Evolutionary conservation across 2,113 vertebrate species (phyloP), one percentile per base, ranked within the genome.

Genomic region (Poeciliopsis retropinna): DNA sequence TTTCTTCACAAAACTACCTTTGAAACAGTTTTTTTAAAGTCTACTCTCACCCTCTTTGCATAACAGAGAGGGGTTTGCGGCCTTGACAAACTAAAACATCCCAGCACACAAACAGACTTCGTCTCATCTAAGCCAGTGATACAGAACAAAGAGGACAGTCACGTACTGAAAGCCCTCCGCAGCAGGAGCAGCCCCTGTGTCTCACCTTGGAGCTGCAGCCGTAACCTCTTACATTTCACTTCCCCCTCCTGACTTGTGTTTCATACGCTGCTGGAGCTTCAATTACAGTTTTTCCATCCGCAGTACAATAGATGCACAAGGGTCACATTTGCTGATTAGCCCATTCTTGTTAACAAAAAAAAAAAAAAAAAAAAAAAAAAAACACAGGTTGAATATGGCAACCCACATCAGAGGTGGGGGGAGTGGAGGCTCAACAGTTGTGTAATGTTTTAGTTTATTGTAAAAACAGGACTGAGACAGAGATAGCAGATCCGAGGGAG

Each of bases 281-380:
- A 73, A 76, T 88, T 70, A 80, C 77, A 78, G 62, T 72, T 85
- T 91, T 87, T 89, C 81, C 80, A 85, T 85, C 65, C 60, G 47
- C 80, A 88, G 79, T 8, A 72, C 78, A 72, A 60, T 41, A 72
- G 76, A 73, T 74, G 65, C 41, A 39, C 29, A 5, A n/a, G 65
- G 77, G 39, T 65, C 67, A 75, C 51, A 60, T 73, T 54, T 30
- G 15, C 73, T 22, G 63, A 77, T 64, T 10, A 17, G 28, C 57
- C 34, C 8, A 41, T 68, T 81, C 60, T 71, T 39, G 14, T 47
- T 64, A 75, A 65, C 41, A 34, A 34, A 8, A 34, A 34, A 5
- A 30, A 1, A 31, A 39, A 41, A 5, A 30, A 1, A 31, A 39
- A 41, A 37, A 10, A 37, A 10, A 11, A 11, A 41, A 14, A 51